Evolutionary conservation across 2,113 vertebrate species (phyloP).

Genomic region (Mixornis gularis): DNA sequence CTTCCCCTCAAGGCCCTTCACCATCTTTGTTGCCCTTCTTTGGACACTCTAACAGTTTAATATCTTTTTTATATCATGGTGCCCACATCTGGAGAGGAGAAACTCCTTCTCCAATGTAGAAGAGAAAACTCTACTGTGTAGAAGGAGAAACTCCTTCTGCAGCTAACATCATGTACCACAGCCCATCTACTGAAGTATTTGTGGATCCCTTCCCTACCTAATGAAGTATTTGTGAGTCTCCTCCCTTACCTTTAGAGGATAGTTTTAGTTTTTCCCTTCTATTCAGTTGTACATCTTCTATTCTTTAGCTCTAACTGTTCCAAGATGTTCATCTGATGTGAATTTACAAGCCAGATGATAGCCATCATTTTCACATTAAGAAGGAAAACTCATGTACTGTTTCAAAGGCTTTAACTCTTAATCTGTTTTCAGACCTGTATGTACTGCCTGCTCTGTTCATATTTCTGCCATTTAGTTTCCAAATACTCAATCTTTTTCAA

Average conservation of each 20-base stretch:
- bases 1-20: not conserved
- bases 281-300: not conserved
- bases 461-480: conserved; percentile 9
- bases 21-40: not conserved
- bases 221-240: not conserved
- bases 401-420: conserved; percentile 8
- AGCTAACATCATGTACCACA: not conserved
- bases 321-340: not conserved
- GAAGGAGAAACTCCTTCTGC: not conserved
- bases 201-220: not conserved
- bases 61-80: rapidly evolving
- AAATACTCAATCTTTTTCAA: conserved; percentile 3
- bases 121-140: not conserved
- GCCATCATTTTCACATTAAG: not conserved
- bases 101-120: not conserved
- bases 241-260: not conserved
- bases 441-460: not conserved
- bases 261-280: not conserved
- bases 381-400: not conserved
- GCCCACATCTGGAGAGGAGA: not conserved
- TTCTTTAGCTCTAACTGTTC: not conserved
- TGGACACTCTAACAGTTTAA: not conserved
- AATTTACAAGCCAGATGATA: conserved; percentile 35
- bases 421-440: not conserved
- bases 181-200: not conserved